Evolutionary conservation across 2,113 vertebrate genomes (phyloP).

Genomic region (Amazona vittata): DNA sequence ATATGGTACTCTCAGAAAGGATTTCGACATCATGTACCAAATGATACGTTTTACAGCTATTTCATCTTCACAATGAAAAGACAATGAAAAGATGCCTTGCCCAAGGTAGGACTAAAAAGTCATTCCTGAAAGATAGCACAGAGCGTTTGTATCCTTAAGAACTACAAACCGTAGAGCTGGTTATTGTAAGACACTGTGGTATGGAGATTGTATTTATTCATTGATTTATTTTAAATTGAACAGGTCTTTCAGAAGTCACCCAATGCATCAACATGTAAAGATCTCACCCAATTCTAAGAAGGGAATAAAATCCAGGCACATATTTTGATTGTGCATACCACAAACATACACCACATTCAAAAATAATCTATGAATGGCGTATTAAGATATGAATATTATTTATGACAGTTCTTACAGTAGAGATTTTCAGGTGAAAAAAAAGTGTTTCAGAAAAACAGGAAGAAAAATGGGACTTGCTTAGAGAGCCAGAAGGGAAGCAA

Average conservation of each 20-base stretch:
- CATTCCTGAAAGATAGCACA: neutral
- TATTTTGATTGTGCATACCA: neutral
- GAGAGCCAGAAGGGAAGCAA: neutral
- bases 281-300: neutral
- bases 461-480: neutral
- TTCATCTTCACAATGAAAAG: neutral
- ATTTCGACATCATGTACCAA: neutral
- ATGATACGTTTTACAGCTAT: neutral
- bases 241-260: neutral
- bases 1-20: neutral
- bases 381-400: neutral
- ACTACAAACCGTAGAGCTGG: neutral
- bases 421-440: neutral
- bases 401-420: neutral
- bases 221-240: neutral
- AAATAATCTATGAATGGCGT: neutral
- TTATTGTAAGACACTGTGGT: neutral
- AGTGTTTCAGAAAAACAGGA: neutral
- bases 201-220: neutral
- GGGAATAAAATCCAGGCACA: neutral
- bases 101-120: neutral
- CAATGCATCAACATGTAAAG: neutral
- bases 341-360: neutral
- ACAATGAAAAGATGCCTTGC: neutral
- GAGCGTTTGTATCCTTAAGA: neutral